These are phyloP conservation scores for Myioborus melanocephalus DNA, from an alignment of 2,797 vertebrate species.

Conservation along the genomic window DNA sequence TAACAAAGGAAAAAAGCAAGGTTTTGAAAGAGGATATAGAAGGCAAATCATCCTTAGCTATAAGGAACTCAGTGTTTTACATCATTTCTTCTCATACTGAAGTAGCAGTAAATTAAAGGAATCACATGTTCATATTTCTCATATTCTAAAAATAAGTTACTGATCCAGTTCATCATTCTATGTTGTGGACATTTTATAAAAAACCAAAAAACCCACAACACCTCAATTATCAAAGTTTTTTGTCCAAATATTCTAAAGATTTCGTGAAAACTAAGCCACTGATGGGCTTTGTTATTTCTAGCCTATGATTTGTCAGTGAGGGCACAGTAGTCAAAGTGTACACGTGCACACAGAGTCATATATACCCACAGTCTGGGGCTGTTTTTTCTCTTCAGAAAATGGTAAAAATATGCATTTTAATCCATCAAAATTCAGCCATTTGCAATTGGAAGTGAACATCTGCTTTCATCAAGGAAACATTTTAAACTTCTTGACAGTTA, in stretches of 20 bases:
- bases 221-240: neutral
- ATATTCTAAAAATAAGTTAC: neutral
- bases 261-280: neutral
- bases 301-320: neutral
- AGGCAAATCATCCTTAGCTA: neutral
- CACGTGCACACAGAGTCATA: fast-evolving
- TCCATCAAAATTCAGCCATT: constrained; percentile 40
- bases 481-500: constrained; percentile 71
- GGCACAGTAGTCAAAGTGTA: neutral
- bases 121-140: neutral
- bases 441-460: constrained; percentile 54
- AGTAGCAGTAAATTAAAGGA: neutral
- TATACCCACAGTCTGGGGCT: neutral
- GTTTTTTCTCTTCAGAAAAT: neutral
- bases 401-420: constrained; percentile 3
- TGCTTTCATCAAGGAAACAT: constrained; percentile 54
- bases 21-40: neutral
- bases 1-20: neutral
- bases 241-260: neutral
- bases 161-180: neutral
- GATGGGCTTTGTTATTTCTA: neutral
- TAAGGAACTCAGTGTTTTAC: neutral
- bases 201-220: neutral
- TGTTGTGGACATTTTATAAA: neutral
- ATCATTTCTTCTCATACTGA: neutral